Percentiles rank a stretch among this genome's conserved stretches.
Conservation (phyloP, 2,113 vertebrate species). For the Butorides virescens region DNA sequence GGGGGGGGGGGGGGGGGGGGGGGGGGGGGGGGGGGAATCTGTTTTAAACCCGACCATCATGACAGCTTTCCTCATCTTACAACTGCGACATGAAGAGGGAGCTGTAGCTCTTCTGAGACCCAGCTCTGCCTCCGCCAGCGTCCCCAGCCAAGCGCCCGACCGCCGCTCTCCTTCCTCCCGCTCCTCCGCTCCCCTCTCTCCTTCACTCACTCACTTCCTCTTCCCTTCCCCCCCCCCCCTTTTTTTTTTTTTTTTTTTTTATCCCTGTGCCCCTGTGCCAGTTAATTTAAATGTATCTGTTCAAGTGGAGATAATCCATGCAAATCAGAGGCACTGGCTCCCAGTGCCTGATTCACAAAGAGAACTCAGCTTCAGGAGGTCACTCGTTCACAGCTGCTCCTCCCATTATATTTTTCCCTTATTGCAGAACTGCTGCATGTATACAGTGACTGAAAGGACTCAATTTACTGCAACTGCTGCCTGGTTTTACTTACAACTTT, state of each 20-base stretch:
- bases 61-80: slow-evolving; percentile 76
- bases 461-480: slow-evolving; percentile 81
- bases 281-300: slow-evolving; percentile 93
- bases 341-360: slow-evolving; percentile 90
- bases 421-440: slow-evolving; percentile 79
- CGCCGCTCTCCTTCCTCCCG: slow-evolving; percentile 54
- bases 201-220: slow-evolving; percentile 16
- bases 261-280: slow-evolving; percentile 80
- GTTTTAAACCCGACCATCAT: slow-evolving; percentile 31
- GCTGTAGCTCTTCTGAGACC: slow-evolving; percentile 90
- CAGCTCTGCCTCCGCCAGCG: slow-evolving; percentile 70
- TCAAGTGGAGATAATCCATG: slow-evolving; percentile 96
- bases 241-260: slow-evolving; percentile 41
- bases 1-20: background rate
- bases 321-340: slow-evolving; percentile 90
- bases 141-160: slow-evolving; percentile 58
- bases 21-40: background rate
- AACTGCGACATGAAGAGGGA: slow-evolving; percentile 93
- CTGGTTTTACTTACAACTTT: slow-evolving; percentile 79
- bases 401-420: slow-evolving; percentile 78
- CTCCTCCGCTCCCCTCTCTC: slow-evolving; percentile 10
- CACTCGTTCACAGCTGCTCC: slow-evolving; percentile 86
- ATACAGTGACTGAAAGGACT: slow-evolving; percentile 82
- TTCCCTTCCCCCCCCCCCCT: slow-evolving; percentile 17
- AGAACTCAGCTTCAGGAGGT: slow-evolving; percentile 88